Percentiles rank a stretch among this genome's conserved stretches.
Evolutionary conservation across 1,140 invertebrate species (phyloP).

Genomic region (Apis florea): DNA sequence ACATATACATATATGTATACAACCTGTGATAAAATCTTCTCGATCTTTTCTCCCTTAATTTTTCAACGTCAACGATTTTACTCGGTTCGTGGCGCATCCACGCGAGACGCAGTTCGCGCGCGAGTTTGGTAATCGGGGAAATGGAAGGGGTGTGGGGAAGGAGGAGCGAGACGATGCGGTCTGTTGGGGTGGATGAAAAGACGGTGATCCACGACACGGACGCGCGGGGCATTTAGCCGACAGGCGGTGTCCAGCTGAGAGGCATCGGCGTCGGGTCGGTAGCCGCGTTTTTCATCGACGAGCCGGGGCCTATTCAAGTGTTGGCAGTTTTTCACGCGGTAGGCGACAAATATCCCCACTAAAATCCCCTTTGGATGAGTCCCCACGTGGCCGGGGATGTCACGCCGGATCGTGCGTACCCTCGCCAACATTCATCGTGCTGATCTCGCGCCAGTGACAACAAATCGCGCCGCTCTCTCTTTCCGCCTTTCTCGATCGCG

Average conservation of each 20-base stretch:
- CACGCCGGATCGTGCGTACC: constrained; percentile 58
- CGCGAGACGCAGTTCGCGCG: too few relatives aligned
- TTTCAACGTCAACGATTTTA: too few relatives aligned
- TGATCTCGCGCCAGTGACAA: constrained; percentile 68
- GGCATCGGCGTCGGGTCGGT: constrained; percentile 63
- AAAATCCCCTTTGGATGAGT: constrained; percentile 71
- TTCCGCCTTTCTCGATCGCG: constrained; percentile 10
- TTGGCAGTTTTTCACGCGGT: constrained; percentile 73
- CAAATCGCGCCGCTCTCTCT: constrained; percentile 13
- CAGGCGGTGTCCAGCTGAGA: constrained; percentile 67
- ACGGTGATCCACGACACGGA: constrained; percentile 32
- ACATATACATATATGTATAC: too few relatives aligned
- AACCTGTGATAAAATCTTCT: too few relatives aligned
- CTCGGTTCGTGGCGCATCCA: too few relatives aligned
- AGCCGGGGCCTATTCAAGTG: constrained; percentile 72
- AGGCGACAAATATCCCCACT: constrained; percentile 73
- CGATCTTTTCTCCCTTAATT: too few relatives aligned
- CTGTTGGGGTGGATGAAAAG: constrained; percentile 3
- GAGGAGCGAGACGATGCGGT: neutral
- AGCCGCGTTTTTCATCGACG: constrained; percentile 71
- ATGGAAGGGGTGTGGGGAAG: neutral
- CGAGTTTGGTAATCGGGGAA: neutral
- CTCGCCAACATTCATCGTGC: constrained; percentile 66
- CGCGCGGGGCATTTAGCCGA: constrained; percentile 48
- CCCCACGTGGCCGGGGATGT: constrained; percentile 73